Percentiles rank a stretch among this genome's conserved stretches.
Evolutionary conservation across 2,888 invertebrate species (phyloP).

Genomic region (Chalcosyrphus nemorum): DNA sequence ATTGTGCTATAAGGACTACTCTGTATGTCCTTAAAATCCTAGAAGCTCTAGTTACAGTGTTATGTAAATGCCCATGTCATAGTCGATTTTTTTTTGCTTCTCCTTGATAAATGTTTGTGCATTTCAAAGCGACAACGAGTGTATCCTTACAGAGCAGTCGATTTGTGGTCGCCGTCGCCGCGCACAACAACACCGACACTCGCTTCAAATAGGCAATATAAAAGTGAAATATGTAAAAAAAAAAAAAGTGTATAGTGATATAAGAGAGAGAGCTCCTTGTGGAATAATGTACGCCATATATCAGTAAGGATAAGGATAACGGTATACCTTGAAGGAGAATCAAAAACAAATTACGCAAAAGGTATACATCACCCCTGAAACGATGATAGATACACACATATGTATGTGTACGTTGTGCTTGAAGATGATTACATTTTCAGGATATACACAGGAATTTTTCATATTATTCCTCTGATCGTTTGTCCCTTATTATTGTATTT

Average conservation of each 20-base stretch:
- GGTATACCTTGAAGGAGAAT: conserved; percentile 37
- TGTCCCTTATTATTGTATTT: background rate
- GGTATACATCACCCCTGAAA: conserved; percentile 48
- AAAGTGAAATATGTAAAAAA: conserved; percentile 43
- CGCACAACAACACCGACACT: too few species aligned
- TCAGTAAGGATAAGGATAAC: conserved; percentile 57
- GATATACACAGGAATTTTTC: conserved; percentile 16
- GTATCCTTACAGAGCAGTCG: too few species aligned
- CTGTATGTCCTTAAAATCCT: conserved; percentile 1
- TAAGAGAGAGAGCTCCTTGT: conserved; percentile 7
- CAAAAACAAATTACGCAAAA: conserved; percentile 62
- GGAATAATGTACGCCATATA: conserved; percentile 45
- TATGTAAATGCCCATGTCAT: conserved; percentile 45
- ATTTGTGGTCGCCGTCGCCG: too few species aligned
- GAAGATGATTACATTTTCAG: conserved; percentile 41
- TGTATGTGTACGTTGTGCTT: conserved; percentile 10
- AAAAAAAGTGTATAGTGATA: conserved; percentile 33
- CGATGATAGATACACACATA: conserved; percentile 31
- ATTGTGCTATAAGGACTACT: background rate
- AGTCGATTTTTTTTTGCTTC: background rate
- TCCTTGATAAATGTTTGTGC: conserved; percentile 26
- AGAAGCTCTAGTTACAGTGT: conserved; percentile 31
- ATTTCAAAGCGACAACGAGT: conserved; percentile 9
- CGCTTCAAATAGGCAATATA: conserved; percentile 13
- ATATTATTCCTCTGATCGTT: conserved; percentile 22